Conservation (phyloP, 2,113 vertebrate species). For the Myocastor coypus region DNA sequence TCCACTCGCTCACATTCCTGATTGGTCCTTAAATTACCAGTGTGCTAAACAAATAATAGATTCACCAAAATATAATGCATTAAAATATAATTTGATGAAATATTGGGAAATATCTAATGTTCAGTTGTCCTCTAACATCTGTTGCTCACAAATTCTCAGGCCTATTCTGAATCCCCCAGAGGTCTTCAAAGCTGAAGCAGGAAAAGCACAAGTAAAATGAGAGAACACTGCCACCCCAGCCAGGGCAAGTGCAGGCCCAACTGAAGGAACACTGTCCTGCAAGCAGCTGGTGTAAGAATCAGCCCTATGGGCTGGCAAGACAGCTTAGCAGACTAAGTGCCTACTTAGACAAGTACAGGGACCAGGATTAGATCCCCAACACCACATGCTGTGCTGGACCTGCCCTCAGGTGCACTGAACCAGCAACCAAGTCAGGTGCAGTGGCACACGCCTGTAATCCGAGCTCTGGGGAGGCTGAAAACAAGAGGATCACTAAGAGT, state of each 20-base stretch:
- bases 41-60: not conserved
- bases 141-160: not conserved
- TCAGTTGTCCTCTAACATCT: not conserved
- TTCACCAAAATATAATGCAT: not conserved
- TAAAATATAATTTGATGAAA: slow-evolving; percentile 21
- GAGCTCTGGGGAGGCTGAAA: too few species aligned
- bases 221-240: not conserved
- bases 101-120: not conserved
- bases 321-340: too few species aligned
- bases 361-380: too few species aligned
- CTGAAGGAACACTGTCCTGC: not conserved
- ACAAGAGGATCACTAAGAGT: too few species aligned
- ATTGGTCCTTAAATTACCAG: not conserved
- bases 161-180: not conserved
- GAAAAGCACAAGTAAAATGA: not conserved
- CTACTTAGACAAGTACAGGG: too few species aligned
- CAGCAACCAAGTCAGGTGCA: too few species aligned
- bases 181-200: not conserved
- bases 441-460: too few species aligned
- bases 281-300: not conserved
- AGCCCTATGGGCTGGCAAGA: too few species aligned
- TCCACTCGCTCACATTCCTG: not conserved
- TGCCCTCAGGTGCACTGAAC: too few species aligned
- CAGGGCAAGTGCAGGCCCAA: too few species aligned
- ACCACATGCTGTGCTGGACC: too few species aligned